Base-by-base conservation (phyloP, 2,113 vertebrate genomes). In the Cettia cetti region DNA sequence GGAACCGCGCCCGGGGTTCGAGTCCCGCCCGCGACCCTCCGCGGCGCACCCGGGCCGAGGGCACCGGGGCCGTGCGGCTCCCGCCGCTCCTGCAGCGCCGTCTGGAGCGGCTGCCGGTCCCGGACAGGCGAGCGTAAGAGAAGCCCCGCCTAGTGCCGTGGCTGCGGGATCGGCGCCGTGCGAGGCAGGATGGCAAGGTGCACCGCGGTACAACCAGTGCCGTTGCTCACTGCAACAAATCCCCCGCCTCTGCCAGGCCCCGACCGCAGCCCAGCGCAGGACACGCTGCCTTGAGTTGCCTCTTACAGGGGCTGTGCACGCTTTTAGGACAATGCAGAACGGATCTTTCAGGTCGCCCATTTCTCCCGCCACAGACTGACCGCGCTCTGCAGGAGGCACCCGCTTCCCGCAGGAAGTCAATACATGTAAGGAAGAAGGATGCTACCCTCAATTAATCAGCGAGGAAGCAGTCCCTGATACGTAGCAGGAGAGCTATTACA, bases 131-230 rank as follows among this genome's bases (percentile, higher is more conserved):
- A 15, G 7, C 4, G 6, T 12, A 2, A 7, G 53, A 11, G 18
- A 6, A 27, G 15, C 39, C 21, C 35, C 4, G 35, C 10, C 50
- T 1, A 0, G 11, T 1, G 60, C 11, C 16, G 30, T 9, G 6
- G n/a, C 26, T 20, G 19, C 4, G 31, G 5, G 15, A 16, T 4
- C 6, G 2, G 30, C 4, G 13, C 28, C 27, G n/a, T 9, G 22
- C 5, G 15, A 8, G 31, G 9, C 21, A 2, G 64, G 11, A 24
- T 8, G 69, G 7, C 39, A 45, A 21, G 28, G 6, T 4, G n/a
- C 53, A 3, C 8, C 13, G 30, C 22, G 5, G 14, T 21, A 6
- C 12, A 5, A 0, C 5, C 35, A 1, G 0, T 17, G 20, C 35
- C 30, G 2, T 4, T 5, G 56, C 61, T 40, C 70, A 1, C 18